A percentile compares a stretch with the other conserved stretches of the same genome.
Conservation (phyloP, 1,140 invertebrate genomes). For the Pissodes strobi region DNA sequence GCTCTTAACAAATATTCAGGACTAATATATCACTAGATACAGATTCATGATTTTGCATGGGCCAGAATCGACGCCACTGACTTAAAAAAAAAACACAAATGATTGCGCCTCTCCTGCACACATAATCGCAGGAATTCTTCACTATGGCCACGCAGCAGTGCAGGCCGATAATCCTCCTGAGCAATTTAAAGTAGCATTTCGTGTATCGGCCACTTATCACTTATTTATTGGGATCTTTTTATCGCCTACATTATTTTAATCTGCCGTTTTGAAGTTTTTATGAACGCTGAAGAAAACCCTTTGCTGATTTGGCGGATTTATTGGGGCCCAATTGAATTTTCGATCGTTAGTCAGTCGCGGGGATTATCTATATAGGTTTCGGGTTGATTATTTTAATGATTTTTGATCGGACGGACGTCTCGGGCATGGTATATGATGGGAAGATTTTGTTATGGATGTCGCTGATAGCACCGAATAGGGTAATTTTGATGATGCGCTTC, state of each 20-base stretch:
- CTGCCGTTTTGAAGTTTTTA: conserved; percentile 48
- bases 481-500: no score
- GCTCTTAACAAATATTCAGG: no score
- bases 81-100: neutral
- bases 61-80: no score
- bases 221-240: conserved; percentile 52
- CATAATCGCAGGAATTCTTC: conserved; percentile 9
- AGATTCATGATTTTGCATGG: no score
- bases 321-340: conserved; percentile 39
- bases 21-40: no score
- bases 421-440: no score
- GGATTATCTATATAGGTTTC: conserved; percentile 27
- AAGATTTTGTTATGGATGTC: no score
- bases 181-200: conserved; percentile 51
- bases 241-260: conserved; percentile 51
- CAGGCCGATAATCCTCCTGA: conserved; percentile 43
- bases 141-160: conserved; percentile 24
- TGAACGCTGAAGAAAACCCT: conserved; percentile 43
- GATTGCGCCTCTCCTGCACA: conserved; percentile 19
- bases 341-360: conserved; percentile 24
- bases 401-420: no score
- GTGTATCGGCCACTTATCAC: conserved; percentile 48
- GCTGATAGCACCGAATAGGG: no score
- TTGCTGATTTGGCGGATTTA: conserved; percentile 41
- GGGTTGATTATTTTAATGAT: conserved; percentile 8